Conservation (phyloP, 1,140 invertebrate genomes). For the Dermatophagoides farinae region DNA sequence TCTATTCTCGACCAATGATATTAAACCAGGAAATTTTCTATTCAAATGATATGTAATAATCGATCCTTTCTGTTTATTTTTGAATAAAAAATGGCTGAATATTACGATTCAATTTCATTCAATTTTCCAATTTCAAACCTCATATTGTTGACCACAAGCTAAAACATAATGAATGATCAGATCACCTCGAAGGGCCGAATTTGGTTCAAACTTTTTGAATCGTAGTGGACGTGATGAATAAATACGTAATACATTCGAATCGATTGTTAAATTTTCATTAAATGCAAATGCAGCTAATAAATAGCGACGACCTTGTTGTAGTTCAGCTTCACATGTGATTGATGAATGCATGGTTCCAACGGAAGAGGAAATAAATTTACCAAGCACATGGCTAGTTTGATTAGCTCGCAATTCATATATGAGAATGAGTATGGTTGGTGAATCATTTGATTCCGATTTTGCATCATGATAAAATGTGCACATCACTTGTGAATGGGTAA, state of each 20-base stretch:
- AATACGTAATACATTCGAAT: not conserved
- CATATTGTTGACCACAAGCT: not conserved
- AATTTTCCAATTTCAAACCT: not conserved
- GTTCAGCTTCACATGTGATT: not conserved
- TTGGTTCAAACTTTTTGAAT: not conserved
- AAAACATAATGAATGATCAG: not conserved
- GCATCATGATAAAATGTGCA: not conserved
- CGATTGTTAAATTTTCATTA: not conserved
- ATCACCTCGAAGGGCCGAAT: not conserved
- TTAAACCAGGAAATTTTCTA: conserved; percentile 84
- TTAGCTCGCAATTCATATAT: not conserved
- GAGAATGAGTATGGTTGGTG: not conserved
- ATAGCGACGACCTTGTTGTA: not conserved
- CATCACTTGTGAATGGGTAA: no score
- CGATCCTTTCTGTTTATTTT: conserved; percentile 49
- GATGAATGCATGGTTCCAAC: not conserved
- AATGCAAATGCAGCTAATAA: not conserved
- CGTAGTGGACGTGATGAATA: not conserved
- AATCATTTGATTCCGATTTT: not conserved
- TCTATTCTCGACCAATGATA: conserved; percentile 88
- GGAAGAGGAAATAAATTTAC: not conserved
- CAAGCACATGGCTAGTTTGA: not conserved
- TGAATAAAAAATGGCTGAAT: conserved; percentile 20
- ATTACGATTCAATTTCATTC: not conserved
- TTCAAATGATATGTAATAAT: conserved; percentile 90